Base-by-base conservation (phyloP, 2,797 vertebrate genomes). In the Sebastes taczanowskii region DNA sequence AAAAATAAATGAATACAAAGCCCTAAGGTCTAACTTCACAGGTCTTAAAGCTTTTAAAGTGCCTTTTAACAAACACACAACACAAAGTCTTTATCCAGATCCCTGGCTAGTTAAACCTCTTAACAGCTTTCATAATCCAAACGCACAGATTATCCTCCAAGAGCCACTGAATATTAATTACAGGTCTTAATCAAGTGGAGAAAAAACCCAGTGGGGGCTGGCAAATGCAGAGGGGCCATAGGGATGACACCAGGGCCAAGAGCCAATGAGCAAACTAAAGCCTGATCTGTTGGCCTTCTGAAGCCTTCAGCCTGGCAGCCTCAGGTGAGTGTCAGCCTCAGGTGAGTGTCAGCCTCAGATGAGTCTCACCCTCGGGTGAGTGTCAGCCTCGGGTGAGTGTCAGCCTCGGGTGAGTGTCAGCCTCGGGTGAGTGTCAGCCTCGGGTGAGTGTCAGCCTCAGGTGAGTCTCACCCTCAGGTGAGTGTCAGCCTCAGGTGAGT, bases 81-180 rank as follows among this genome's bases (percentile, higher is more conserved):
- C 67, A 68, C 76, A 77, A 79, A 77, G 84, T 83, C 78, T 86
- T 91, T 90, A 95, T 84, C 80, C 85, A 89, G 92, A 93, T 92
- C 91, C 82, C 78, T 82, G 78, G 73, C 66, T 80, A 70, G 83
- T 91, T 93, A 93, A 93, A 90, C 92, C 88, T 91, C 86, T 95
- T 93, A 92, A 84, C 83, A 83, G 81, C 78, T 82, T 84, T 88
- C 77, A 89, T 84, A 89, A 88, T 88, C 85, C 84, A 87, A 91
- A 87, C 74, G 18, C 61, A 80, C 67, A 83, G 85, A 89, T 94
- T 91, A 95, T 94, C 93, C 85, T 86, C 83, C 80, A 80, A 74
- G 69, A 93, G 89, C 82, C 14, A 78, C 74, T 91, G 82, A 93
- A 95, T 91, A 93, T 94, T 93, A 95, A 94, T 95, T 94, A 94